Evolutionary conservation across 1,140 invertebrate genomes (phyloP).

Genomic region (Caligus rogercresseyi): DNA sequence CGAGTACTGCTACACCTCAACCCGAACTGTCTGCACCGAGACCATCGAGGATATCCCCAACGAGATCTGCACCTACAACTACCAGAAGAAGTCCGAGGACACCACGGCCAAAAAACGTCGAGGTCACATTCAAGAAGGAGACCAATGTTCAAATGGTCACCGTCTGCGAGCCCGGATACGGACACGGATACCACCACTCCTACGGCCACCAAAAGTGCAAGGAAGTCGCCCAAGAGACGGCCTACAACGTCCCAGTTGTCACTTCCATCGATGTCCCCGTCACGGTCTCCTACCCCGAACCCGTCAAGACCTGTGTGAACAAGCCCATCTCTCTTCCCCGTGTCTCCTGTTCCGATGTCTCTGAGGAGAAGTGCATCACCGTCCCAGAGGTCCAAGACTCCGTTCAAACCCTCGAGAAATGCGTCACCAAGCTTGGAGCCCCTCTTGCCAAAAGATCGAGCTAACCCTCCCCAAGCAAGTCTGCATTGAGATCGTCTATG

Average conservation of each 20-base stretch:
- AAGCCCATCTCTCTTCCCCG: too few relatives aligned
- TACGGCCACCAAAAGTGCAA: slow-evolving; percentile 2
- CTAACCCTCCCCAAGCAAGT: slow-evolving; percentile 17
- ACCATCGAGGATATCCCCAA: slow-evolving; percentile 12
- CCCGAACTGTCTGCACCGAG: slow-evolving; percentile 14
- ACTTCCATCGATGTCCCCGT: slow-evolving; percentile 7
- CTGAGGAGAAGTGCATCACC: too few relatives aligned
- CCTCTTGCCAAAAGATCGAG: slow-evolving; percentile 9
- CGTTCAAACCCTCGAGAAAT: slow-evolving; percentile 10
- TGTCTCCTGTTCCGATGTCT: too few relatives aligned
- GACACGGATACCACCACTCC: neutral
- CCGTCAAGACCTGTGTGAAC: too few relatives aligned
- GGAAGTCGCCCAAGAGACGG: too few relatives aligned
- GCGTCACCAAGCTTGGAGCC: neutral
- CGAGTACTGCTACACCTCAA: neutral
- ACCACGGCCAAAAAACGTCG: slow-evolving; percentile 14
- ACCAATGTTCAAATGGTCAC: too few relatives aligned
- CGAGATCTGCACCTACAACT: too few relatives aligned
- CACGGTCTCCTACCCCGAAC: slow-evolving; percentile 13
- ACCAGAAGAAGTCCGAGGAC: slow-evolving; percentile 10
- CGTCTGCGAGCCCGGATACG: too few relatives aligned
- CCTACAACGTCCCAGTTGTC: slow-evolving; percentile 12
- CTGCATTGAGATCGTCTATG: slow-evolving; percentile 18
- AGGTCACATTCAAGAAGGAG: too few relatives aligned
- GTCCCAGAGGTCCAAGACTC: slow-evolving; percentile 12